Conservation (phyloP, 2,888 invertebrate species). For the Parelbella ahira region DNA sequence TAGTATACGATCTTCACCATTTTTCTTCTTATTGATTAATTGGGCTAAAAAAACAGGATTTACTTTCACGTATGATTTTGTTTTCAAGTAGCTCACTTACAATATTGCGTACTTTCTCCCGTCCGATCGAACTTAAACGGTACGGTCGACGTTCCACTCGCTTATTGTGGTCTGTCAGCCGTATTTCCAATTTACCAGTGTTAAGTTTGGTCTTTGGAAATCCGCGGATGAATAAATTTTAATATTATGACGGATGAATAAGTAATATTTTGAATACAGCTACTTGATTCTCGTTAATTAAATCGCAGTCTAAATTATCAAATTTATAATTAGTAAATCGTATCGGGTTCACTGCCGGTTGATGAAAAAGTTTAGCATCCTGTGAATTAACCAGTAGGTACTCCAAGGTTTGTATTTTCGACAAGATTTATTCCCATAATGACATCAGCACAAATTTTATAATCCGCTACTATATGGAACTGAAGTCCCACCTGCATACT, state of each 20-base stretch:
- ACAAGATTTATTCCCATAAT: too few species aligned
- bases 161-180: conserved; percentile 32
- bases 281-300: conserved; percentile 17
- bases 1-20: conserved; percentile 37
- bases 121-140: conserved; percentile 34
- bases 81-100: conserved; percentile 34
- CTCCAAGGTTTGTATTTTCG: too few species aligned
- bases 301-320: conserved; percentile 23
- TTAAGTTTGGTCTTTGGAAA: conserved; percentile 33
- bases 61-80: conserved; percentile 37
- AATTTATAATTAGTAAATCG: background rate
- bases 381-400: conserved; percentile 3
- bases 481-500: too few species aligned
- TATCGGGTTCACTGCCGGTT: conserved; percentile 8
- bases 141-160: conserved; percentile 38
- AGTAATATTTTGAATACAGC: conserved; percentile 23
- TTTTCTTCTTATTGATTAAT: conserved; percentile 37
- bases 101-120: conserved; percentile 35
- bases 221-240: conserved; percentile 34
- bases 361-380: conserved; percentile 4
- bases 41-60: conserved; percentile 39
- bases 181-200: conserved; percentile 34
- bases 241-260: conserved; percentile 33
- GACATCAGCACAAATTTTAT: too few species aligned
- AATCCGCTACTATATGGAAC: too few species aligned